phyloP scores from a whole-genome alignment of 2,888 invertebrate genomes.

The Drosophila anomelani region DNA sequence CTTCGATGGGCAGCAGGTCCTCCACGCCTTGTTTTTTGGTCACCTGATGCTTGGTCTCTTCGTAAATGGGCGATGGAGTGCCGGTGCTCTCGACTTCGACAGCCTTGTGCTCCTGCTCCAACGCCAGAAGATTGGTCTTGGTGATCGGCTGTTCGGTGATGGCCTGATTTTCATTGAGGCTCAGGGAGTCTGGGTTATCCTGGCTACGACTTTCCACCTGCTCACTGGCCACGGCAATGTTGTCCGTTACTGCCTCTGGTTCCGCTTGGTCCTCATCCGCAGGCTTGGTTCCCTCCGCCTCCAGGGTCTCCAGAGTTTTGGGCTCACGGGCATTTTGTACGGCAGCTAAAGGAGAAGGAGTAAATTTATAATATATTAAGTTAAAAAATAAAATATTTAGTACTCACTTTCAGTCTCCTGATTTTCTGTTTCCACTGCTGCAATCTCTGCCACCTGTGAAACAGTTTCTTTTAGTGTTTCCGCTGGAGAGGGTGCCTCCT shows the following conservation, averaged over 20 bases:
- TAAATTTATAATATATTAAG: not conserved
- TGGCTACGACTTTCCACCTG: slow-evolving; percentile 11
- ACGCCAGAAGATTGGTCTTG: slow-evolving; percentile 52
- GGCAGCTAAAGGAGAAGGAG: slow-evolving; percentile 9
- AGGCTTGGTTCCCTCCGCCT: not conserved
- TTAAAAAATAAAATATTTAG: rapidly evolving
- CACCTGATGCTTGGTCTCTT: slow-evolving; percentile 66
- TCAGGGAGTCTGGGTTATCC: slow-evolving; percentile 50
- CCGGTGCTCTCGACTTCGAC: slow-evolving; percentile 16
- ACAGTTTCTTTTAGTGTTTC: slow-evolving; percentile 38
- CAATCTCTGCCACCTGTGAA: slow-evolving; percentile 9
- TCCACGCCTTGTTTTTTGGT: slow-evolving; percentile 73
- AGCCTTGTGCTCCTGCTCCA: slow-evolving; percentile 62
- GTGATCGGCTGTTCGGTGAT: slow-evolving; percentile 66
- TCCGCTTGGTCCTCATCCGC: slow-evolving; percentile 4
- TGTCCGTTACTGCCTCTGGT: slow-evolving; percentile 17
- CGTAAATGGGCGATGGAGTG: slow-evolving; percentile 47
- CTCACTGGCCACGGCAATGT: slow-evolving; percentile 19
- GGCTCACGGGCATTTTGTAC: slow-evolving; percentile 57
- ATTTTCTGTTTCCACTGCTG: slow-evolving; percentile 1
- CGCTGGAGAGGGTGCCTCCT: slow-evolving; percentile 45
- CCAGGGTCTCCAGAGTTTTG: slow-evolving; percentile 49
- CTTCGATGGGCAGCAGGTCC: slow-evolving; percentile 50
- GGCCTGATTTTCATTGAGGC: slow-evolving; percentile 57
- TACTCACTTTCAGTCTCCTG: slow-evolving; percentile 46